These are phyloP conservation scores for Chiridota heheva DNA, from an alignment of 35 echinoderm and acorn worm species.

Conservation along the genomic window DNA sequence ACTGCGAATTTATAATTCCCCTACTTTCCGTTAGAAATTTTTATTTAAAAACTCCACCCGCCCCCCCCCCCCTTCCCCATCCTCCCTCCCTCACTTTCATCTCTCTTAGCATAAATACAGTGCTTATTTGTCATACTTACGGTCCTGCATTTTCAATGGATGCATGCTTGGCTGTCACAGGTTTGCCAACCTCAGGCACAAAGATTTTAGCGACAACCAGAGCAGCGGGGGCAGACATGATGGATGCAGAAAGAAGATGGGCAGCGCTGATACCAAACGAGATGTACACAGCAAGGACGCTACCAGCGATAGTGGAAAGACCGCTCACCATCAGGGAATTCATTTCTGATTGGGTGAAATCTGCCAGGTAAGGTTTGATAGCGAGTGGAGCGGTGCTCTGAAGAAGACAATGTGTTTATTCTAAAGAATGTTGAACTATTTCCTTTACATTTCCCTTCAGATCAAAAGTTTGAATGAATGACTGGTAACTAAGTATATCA, in stretches of 20 bases:
- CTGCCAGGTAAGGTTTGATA: conserved; percentile 88
- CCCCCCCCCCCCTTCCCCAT: no score
- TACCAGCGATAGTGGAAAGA: conserved; percentile 92
- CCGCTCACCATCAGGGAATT: conserved; percentile 78
- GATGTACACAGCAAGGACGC: conserved; percentile 90
- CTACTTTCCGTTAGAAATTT: no score
- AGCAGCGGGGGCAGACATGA: conserved; percentile 96
- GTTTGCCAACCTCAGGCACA: conserved; percentile 71
- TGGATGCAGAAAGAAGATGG: conserved; percentile 94
- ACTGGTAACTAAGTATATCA: not conserved
- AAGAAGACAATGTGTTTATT: not conserved
- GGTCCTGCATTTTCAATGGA: conserved; percentile 4
- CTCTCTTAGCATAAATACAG: not conserved
- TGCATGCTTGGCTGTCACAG: conserved; percentile 66
- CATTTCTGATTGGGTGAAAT: conserved; percentile 89
- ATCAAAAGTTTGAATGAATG: not conserved
- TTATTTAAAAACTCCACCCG: no score
- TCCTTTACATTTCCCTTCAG: no score
- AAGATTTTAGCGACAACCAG: conserved; percentile 89
- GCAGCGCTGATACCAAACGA: conserved; percentile 83
- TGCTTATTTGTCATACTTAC: conserved; percentile 37
- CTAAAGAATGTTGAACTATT: no score
- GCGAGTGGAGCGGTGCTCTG: conserved; percentile 94
- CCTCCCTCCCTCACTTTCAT: no score
- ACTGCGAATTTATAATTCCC: no score